Conservation (phyloP, 2,888 invertebrate species). For the Lasioglossum malachurum region DNA sequence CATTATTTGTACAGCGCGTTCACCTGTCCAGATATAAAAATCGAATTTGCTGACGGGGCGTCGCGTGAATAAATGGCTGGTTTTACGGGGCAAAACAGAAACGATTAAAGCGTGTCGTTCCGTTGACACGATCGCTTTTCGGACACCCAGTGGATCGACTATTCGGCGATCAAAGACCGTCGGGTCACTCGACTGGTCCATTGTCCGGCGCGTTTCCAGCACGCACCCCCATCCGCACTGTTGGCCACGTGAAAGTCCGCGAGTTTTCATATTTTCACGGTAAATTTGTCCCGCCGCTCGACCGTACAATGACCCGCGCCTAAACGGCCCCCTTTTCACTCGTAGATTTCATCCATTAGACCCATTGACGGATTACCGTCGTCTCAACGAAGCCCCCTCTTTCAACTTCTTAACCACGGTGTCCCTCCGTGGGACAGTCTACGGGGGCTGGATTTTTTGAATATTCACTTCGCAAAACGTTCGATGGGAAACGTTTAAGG, state of each 20-base stretch:
- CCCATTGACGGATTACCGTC: slow-evolving; percentile 76
- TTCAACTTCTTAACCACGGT: slow-evolving; percentile 48
- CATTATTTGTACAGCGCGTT: background rate
- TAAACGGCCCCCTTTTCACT: slow-evolving; percentile 76
- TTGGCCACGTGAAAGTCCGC: slow-evolving; percentile 43
- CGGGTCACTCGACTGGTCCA: slow-evolving; percentile 49
- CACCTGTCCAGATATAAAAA: background rate
- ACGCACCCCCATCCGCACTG: slow-evolving; percentile 27
- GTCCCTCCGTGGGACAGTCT: slow-evolving; percentile 36
- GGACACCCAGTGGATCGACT: slow-evolving; percentile 23
- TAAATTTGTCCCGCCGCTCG: slow-evolving; percentile 72
- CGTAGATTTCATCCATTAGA: slow-evolving; percentile 72
- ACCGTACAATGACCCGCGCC: slow-evolving; percentile 61
- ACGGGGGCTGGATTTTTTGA: slow-evolving; percentile 66
- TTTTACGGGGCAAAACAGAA: background rate
- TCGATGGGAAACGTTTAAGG: slow-evolving; percentile 71
- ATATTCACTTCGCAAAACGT: slow-evolving; percentile 74
- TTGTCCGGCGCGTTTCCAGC: slow-evolving; percentile 31
- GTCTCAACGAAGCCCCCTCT: slow-evolving; percentile 39
- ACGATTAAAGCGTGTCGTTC: background rate
- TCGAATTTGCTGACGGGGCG: background rate
- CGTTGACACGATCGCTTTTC: background rate
- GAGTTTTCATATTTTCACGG: slow-evolving; percentile 76
- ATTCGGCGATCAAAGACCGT: slow-evolving; percentile 55
- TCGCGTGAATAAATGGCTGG: background rate